These are phyloP conservation scores for Protaetia brevitarsis DNA, from an alignment of 1,140 invertebrate species.

Conservation along the genomic window DNA sequence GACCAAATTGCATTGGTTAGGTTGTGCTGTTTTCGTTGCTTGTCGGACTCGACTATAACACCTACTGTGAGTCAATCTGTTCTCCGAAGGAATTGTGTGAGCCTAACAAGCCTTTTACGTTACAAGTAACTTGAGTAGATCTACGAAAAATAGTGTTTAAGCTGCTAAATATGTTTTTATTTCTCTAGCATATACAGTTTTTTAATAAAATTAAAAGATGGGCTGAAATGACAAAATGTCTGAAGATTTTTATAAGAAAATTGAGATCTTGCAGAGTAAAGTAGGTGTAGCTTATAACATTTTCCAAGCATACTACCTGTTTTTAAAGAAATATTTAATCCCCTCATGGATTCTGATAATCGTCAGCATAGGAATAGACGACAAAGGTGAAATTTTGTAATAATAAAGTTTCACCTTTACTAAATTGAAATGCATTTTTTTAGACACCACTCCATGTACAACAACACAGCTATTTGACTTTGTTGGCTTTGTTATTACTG, in stretches of 20 bases:
- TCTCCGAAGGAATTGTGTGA: constrained; percentile 89
- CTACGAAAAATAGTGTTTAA: constrained; percentile 49
- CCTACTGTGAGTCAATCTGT: constrained; percentile 74
- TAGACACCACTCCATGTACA: constrained; percentile 68
- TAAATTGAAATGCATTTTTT: constrained; percentile 33
- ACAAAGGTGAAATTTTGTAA: constrained; percentile 56
- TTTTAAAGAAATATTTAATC: constrained; percentile 78
- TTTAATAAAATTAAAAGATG: constrained; percentile 95
- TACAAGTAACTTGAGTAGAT: constrained; percentile 88
- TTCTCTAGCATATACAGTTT: constrained; percentile 82
- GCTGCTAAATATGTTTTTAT: background rate
- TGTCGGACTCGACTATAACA: constrained; percentile 76
- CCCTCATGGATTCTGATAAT: constrained; percentile 53
- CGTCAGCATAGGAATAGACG: constrained; percentile 65
- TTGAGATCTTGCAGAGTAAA: constrained; percentile 84
- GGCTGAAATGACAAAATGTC: constrained; percentile 90
- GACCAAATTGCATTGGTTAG: constrained; percentile 88
- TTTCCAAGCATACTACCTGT: constrained; percentile 90
- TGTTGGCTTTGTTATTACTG: constrained; percentile 89
- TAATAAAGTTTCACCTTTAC: background rate
- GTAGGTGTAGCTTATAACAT: constrained; percentile 93
- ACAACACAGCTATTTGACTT: constrained; percentile 85
- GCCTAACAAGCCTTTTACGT: constrained; percentile 81
- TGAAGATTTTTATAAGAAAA: constrained; percentile 78
- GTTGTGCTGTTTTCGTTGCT: constrained; percentile 89